Conservation (phyloP, 1,140 invertebrate genomes). For the Drosophila prosaltans region DNA sequence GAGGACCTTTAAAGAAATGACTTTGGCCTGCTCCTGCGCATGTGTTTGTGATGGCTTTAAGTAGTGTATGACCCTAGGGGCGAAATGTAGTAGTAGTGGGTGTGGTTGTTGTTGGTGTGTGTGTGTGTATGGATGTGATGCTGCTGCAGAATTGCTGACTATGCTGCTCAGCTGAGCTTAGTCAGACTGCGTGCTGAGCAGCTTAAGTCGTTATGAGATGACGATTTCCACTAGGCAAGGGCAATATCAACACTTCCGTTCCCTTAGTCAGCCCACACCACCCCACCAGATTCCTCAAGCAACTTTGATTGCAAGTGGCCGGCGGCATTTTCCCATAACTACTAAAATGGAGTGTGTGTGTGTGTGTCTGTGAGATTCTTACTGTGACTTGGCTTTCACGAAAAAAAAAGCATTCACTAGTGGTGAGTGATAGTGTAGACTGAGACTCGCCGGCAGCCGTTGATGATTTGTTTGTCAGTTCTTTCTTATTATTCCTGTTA, state of each 20-base stretch:
- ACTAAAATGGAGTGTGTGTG: constrained; percentile 5
- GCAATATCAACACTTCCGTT: constrained; percentile 76
- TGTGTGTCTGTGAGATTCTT: constrained; percentile 34
- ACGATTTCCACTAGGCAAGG: constrained; percentile 58
- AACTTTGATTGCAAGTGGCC: constrained; percentile 65
- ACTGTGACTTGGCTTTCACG: constrained; percentile 58
- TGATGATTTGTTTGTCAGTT: constrained; percentile 34
- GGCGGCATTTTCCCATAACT: constrained; percentile 47
- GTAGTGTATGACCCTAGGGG: constrained; percentile 51
- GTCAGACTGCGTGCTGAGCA: constrained; percentile 64
- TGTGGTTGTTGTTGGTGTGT: constrained; percentile 4
- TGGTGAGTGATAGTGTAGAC: constrained; percentile 28
- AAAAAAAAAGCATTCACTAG: constrained; percentile 38
- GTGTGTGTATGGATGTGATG: background rate
- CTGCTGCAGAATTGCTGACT: constrained; percentile 63
- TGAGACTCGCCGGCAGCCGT: constrained; percentile 27
- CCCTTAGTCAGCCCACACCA: constrained; percentile 17
- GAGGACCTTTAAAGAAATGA: constrained; percentile 56
- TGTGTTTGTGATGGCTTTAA: constrained; percentile 46
- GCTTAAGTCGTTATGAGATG: constrained; percentile 77
- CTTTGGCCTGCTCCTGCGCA: constrained; percentile 37
- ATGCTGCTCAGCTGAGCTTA: constrained; percentile 41
- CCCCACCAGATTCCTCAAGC: background rate
- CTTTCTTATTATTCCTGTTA: constrained; percentile 36
- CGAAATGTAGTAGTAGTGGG: constrained; percentile 31